Base-by-base conservation (phyloP, 2,797 vertebrate species). In the Coilia nasus region DNA sequence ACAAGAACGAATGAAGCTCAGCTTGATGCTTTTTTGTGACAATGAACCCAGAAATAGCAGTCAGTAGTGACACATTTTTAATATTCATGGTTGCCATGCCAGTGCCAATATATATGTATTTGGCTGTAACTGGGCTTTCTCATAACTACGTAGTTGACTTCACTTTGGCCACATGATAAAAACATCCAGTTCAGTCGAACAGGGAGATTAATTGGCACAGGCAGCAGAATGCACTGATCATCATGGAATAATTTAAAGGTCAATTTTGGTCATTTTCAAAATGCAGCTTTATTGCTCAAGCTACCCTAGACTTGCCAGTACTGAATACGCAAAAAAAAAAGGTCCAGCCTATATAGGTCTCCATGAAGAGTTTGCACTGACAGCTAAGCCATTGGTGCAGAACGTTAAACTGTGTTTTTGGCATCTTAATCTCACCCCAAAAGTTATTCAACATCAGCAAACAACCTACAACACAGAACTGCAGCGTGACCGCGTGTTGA, bases 1-100 rank as follows among this genome's bases (percentile, higher is more conserved):
- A 71, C 14, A 71, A 71, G 64, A 71, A 71, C 10, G 46, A 47
- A 47, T 62, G 59, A 62, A 25, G 60, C 60, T 64, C 60, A 64
- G 12, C n/a, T 64, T 64, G 60, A 23, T 64, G n/a, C 60, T 64
- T 64, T 62, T 62, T 25, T 25, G 60, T 23, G 60, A 64, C 6
- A 41, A 78, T 78, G 9, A 44, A 35, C 19, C 35, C 35, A 41
- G 35, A 44, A 44, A 21, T 44, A 78, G 31, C 17, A 21, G 71
- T 78, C 71, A 78, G 44, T 44, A 78, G 35, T 78, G 31, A 44
- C 71, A 78, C 7, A 19, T 44, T 78, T 78, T 41, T 78, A 44
- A 17, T 71, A 71, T 44, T 78, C 31, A 78, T 78, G 6, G 17
- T 19, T 44, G 35, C 5, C 35, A 78, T 44, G 31, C 31, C 2